Evolutionary conservation across 1,140 invertebrate species (phyloP).

Genomic region (Arion vulgaris): DNA sequence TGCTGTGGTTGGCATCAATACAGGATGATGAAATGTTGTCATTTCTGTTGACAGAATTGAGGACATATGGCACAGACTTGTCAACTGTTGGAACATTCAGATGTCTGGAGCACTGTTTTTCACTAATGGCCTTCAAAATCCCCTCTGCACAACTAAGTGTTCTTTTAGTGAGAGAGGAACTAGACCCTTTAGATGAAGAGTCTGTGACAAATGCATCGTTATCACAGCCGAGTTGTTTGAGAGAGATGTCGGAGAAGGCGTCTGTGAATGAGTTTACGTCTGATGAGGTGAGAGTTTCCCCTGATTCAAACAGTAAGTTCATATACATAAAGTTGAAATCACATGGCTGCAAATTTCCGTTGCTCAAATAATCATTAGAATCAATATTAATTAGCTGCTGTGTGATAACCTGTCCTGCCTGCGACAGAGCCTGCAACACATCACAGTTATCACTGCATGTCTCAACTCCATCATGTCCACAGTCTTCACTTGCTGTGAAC

Average conservation of each 20-base stretch:
- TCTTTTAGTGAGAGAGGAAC: not conserved
- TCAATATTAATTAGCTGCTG: not conserved
- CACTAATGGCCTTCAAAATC: not conserved
- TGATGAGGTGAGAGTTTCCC: not conserved
- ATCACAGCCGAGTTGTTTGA: not conserved
- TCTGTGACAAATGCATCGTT: not conserved
- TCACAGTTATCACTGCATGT: not conserved
- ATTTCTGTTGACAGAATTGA: not conserved
- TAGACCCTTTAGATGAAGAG: not conserved
- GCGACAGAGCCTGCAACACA: not conserved
- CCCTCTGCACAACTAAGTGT: not conserved
- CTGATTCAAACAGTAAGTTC: conserved; percentile 9
- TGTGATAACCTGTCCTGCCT: not conserved
- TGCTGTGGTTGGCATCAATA: not conserved
- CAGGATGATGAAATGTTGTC: not conserved
- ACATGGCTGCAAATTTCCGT: not conserved
- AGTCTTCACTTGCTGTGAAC: not conserved
- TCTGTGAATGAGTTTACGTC: not conserved
- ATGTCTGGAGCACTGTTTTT: not conserved
- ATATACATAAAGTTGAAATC: not conserved
- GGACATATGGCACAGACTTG: not conserved
- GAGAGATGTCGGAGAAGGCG: not conserved
- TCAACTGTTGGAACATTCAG: not conserved
- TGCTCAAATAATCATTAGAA: not conserved
- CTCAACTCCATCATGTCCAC: not conserved